Conservation (phyloP, 2,888 invertebrate species). For the Melolontha melolontha region DNA sequence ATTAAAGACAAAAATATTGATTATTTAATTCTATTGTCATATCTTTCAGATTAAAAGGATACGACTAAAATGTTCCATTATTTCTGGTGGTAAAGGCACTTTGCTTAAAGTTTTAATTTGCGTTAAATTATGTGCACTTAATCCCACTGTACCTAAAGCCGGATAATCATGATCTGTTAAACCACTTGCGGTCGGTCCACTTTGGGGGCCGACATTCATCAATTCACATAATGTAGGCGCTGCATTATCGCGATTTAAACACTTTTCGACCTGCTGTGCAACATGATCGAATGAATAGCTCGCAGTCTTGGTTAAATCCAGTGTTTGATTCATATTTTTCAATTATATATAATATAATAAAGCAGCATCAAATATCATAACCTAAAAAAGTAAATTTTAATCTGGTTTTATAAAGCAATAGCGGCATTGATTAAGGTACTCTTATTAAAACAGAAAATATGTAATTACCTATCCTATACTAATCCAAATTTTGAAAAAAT, state of each 20-base stretch:
- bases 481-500: conserved; percentile 7
- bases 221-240: conserved; percentile 79
- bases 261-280: conserved; percentile 83
- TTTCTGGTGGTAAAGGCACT: conserved; percentile 91
- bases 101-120: conserved; percentile 85
- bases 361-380: conserved; percentile 23
- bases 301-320: conserved; percentile 34
- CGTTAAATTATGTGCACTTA: conserved; percentile 76
- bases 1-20: conserved; percentile 49
- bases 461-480: too few species aligned
- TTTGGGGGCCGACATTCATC: conserved; percentile 75
- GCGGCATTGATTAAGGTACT: too few species aligned
- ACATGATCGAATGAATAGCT: conserved; percentile 71
- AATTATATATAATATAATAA: not conserved
- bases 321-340: conserved; percentile 39
- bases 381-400: conserved; percentile 13
- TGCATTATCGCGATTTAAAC: conserved; percentile 76
- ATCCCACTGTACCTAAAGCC: conserved; percentile 76
- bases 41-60: conserved; percentile 71
- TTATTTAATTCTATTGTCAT: conserved; percentile 5
- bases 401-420: not conserved
- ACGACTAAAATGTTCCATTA: conserved; percentile 96
- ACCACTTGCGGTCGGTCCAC: conserved; percentile 89
- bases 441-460: too few species aligned
- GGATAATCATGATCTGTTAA: conserved; percentile 93